Evolutionary conservation across 1,140 invertebrate genomes (phyloP), one percentile per base, ranked within the genome.

Genomic region (Linepithema humile): DNA sequence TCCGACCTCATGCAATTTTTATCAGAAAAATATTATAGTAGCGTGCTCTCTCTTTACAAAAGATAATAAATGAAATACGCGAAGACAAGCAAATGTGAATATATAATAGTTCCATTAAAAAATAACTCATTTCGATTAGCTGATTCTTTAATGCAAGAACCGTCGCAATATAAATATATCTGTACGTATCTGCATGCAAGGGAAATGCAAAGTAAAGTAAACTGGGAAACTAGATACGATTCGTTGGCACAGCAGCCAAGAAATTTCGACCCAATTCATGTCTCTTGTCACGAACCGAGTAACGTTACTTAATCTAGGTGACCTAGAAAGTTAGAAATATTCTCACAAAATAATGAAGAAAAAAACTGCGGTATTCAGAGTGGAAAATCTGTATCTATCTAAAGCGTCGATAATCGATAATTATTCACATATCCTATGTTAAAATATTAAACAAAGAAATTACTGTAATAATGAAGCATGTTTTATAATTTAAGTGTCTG

Each of bases 161-260:
- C 15, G 12, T 57, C 45, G 38, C 29, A 0, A 48, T 12, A n/a
- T n/a, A n/a, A n/a, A n/a, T n/a, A n/a, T n/a, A n/a, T 69, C 17
- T 50, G 5, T 55, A 53, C 17, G 17, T 43, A 78, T 53, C 9
- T 45, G 12, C 1, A 80, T n/a, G 4, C 48, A 5, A 23, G 40
- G 20, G 26, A 69, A 70, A 57, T 32, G 17, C 62, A 53, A 50
- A 69, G 43, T 69, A 80, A 80, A 80, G n/a, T 69, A 53, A 77
- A 65, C 43, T 26, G 20, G 20, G 38, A 80, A 55, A 35, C 50
- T 64, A 32, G 32, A 80, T 40, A 40, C 45, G 48, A 78, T 67
- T 53, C 62, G 29, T 60, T 65, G 60, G 43, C 20, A 60, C 40
- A 50, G 29, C 32, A 26, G 74, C 60, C 60, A 67, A 65, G 20